Evolutionary conservation across 2,113 vertebrate species (phyloP), one percentile per base, ranked within the genome.

Genomic region (Thunnus maccoyii): DNA sequence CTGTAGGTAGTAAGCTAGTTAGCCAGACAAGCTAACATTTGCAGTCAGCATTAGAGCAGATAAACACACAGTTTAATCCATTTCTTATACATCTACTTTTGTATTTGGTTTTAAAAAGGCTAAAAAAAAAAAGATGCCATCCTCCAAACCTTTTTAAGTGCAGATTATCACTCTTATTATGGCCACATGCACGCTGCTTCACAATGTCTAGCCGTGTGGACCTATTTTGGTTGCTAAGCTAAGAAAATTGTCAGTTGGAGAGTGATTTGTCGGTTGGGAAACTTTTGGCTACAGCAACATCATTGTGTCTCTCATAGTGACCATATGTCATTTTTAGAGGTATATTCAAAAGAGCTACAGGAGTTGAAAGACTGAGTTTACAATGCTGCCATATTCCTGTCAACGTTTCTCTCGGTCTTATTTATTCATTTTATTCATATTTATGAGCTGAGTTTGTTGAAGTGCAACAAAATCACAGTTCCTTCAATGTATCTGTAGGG

Each of bases 401-500:
- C 36, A 41, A 41, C 9, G 2, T 22, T 63, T 14, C 11, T 75
- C 6, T 51, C 17, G 2, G 13, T 41, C 30, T 27, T 0, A 54
- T n/a, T n/a, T n/a, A n/a, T n/a, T n/a, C n/a, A n/a, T n/a, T n/a
- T n/a, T n/a, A n/a, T n/a, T n/a, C n/a, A n/a, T 12, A 32, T 58
- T 41, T 11, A 16, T 36, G 9, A 52, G 58, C 44, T 62, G 17
- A 32, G 25, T 70, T 41, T 51, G 44, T 76, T 25, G 25, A 2
- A 15, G 60, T 47, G 3, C 36, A 27, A 30, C 11, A 72, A 17
- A 71, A 54, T 79, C 94, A 95, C 84, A 95, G 95, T 47, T 96
- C 96, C 0, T 96, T 97, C 87, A 94, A 96, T 95, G 95, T 96
- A 71, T 96, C 95, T 1, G 75, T 95, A 57, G 97, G 96, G 4